Percentiles rank a stretch among this genome's conserved stretches.
Evolutionary conservation across 1,140 invertebrate genomes (phyloP).

Genomic region (Coenobita brevimanus): DNA sequence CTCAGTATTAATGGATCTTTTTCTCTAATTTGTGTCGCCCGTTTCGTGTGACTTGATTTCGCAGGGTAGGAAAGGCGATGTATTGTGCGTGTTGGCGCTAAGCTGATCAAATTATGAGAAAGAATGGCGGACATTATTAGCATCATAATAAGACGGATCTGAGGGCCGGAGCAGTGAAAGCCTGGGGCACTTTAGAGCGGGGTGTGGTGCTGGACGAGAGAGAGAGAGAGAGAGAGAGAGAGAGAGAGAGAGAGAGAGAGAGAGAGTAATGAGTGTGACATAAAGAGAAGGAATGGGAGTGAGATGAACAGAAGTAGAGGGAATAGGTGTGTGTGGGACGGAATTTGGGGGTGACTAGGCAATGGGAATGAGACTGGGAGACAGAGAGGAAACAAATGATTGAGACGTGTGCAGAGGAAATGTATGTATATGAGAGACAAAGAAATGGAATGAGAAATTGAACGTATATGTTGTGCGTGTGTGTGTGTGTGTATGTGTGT

Average conservation of each 20-base stretch:
- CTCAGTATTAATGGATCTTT: not conserved
- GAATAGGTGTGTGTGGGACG: not conserved
- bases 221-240: slow-evolving; percentile 4
- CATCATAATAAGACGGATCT: slow-evolving; percentile 42
- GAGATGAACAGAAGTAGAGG: not conserved
- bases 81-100: slow-evolving; percentile 44
- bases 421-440: not conserved
- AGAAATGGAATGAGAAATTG: not conserved
- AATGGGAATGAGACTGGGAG: not conserved
- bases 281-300: not conserved
- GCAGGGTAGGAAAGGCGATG: slow-evolving; percentile 27
- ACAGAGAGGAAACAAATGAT: not conserved
- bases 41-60: slow-evolving; percentile 5
- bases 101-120: slow-evolving; percentile 51
- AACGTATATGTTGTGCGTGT: no score
- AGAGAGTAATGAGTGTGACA: not conserved
- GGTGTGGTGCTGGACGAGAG: not conserved
- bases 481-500: no score
- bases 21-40: not conserved
- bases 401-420: no score
- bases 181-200: not conserved
- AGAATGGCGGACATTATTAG: slow-evolving; percentile 50
- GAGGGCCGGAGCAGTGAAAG: not conserved
- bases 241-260: not conserved
- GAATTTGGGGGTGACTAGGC: not conserved